Evolutionary conservation across 2,888 invertebrate genomes (phyloP), one percentile per base, ranked within the genome.

Genomic region (Diarsia dahlii): DNA sequence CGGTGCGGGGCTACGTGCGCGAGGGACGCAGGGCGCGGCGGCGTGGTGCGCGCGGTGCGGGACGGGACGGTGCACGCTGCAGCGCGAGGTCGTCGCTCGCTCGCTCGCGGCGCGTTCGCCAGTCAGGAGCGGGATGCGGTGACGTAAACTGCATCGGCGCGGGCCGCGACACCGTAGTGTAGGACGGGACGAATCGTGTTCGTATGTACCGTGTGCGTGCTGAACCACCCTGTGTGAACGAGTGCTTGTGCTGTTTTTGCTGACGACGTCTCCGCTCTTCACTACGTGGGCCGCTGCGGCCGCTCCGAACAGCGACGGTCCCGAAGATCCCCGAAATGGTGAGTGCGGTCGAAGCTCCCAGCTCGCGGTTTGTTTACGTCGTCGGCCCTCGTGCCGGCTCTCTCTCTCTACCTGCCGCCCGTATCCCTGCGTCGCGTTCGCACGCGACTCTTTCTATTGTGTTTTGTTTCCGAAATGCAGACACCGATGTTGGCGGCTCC

Each of bases 81-180:
- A 95, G 95, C 95, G 94, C 95, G 95, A 95, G 96, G 95, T 95
- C 96, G 96, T 95, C 96, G 95, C 92, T 95, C 95, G 95, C 93
- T 95, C 95, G 95, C 95, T 91, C 93, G 93, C 94, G 91, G 84
- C 90, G 90, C 92, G 92, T 85, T 89, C 90, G 95, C 92, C 95
- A 96, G 96, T 96, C 95, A 95, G 96, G 96, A 96, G 95, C 96
- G 96, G 96, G 96, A 96, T 96, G 96, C 96, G 96, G 96, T 96
- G 96, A 96, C 96, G 96, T 96, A 95, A 94, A 94, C 95, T 96
- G 96, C 96, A 96, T 93, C 95, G 96, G 96, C 96, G 94, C 92
- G 93, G 94, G 95, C 96, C 96, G 95, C 93, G 88, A 94, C 71
- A 81, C 92, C 94, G 95, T 96, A 96, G 95, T 96, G 96, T 96